phyloP scores from a whole-genome alignment of 2,888 invertebrate genomes.

The Crematogaster levior region DNA sequence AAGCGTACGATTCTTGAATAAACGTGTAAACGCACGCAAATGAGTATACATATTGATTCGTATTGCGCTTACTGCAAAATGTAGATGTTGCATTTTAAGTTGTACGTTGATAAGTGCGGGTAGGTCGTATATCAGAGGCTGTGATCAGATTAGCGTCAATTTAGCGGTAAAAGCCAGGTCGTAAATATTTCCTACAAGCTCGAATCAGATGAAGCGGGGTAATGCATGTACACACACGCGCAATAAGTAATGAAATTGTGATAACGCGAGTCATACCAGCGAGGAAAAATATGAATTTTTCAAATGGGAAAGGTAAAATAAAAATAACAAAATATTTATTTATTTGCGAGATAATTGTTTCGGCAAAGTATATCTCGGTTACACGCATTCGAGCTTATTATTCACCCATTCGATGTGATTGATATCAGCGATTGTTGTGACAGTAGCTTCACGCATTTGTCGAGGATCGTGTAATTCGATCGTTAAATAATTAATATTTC shows the following conservation, averaged over 20 bases:
- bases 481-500: background rate
- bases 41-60: constrained; percentile 28
- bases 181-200: constrained; percentile 48
- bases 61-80: constrained; percentile 26
- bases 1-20: background rate
- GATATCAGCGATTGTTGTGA: background rate
- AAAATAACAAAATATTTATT: constrained; percentile 16
- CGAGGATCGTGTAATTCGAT: background rate
- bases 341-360: constrained; percentile 15
- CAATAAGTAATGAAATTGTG: constrained; percentile 42
- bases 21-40: constrained; percentile 1
- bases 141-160: constrained; percentile 53
- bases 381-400: background rate
- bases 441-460: background rate
- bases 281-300: constrained; percentile 22
- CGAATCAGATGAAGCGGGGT: constrained; percentile 35
- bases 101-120: constrained; percentile 32
- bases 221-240: constrained; percentile 1
- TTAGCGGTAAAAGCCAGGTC: constrained; percentile 47
- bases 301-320: background rate
- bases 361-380: background rate
- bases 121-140: constrained; percentile 33
- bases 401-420: background rate
- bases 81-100: constrained; percentile 43
- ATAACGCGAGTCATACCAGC: constrained; percentile 34